These are phyloP conservation scores for Zeus faber DNA, from an alignment of 2,113 vertebrate genomes.

Conservation along the genomic window DNA sequence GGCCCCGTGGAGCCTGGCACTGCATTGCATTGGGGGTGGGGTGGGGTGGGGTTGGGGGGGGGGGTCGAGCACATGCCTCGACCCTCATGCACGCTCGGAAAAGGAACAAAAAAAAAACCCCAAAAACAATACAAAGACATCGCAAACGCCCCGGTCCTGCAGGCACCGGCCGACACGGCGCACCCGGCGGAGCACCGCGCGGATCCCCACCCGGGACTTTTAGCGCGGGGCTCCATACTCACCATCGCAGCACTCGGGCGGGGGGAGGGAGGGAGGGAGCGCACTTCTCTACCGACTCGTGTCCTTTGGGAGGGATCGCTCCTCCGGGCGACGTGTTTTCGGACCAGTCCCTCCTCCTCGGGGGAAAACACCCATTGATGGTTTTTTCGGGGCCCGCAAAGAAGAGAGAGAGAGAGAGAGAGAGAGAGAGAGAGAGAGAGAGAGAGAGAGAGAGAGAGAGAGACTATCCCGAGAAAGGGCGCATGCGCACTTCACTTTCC, in stretches of 20 bases:
- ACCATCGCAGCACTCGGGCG: conserved; percentile 67
- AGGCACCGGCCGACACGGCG: no score
- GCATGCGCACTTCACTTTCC: conserved; percentile 57
- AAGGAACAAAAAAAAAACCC: conserved; percentile 27
- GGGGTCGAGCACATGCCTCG: neutral
- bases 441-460: no score
- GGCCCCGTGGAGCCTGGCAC: no score
- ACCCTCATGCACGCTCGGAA: neutral
- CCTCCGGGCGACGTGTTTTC: neutral
- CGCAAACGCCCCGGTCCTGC: no score
- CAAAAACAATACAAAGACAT: conserved; percentile 31
- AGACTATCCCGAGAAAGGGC: conserved; percentile 32
- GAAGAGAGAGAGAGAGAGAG: no score
- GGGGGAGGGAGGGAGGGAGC: conserved; percentile 12
- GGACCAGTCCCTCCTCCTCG: neutral
- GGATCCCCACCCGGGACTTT: no score
- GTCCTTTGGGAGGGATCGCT: neutral
- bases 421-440: no score
- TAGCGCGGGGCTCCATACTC: conserved; percentile 68
- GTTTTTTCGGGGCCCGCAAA: conserved; percentile 30
- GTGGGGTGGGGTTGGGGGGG: neutral
- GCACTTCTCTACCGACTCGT: conserved; percentile 2
- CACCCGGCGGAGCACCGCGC: no score
- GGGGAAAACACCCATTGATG: conserved; percentile 22
- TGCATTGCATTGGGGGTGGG: neutral